Evolutionary conservation across 1,140 invertebrate genomes (phyloP).

Genomic region (Ladona fulva): DNA sequence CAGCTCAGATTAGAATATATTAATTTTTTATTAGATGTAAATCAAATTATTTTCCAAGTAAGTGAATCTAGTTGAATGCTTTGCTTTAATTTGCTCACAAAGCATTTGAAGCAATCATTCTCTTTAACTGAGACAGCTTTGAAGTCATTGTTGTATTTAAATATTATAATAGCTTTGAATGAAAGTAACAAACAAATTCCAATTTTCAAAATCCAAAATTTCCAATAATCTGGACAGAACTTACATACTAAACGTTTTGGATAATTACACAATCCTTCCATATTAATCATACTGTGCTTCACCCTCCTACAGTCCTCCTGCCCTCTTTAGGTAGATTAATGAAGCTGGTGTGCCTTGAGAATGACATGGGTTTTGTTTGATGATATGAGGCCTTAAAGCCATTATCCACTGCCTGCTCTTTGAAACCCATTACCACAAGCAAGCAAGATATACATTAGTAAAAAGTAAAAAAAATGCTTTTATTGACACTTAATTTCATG

Average conservation of each 20-base stretch:
- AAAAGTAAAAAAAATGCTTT: neutral
- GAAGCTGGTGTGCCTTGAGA: neutral
- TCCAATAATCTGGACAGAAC: neutral
- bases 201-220: too few relatives aligned
- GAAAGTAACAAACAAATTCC: too few relatives aligned
- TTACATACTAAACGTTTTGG: neutral
- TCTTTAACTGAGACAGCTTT: too few relatives aligned
- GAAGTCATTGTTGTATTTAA: too few relatives aligned
- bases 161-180: too few relatives aligned
- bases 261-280: neutral
- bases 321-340: constrained; percentile 6
- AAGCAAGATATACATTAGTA: neutral
- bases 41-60: too few relatives aligned
- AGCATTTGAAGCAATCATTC: too few relatives aligned
- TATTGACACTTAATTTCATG: neutral
- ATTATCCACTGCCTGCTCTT: neutral
- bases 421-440: constrained; percentile 4
- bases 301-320: neutral
- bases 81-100: too few relatives aligned
- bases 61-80: too few relatives aligned
- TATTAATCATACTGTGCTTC: neutral
- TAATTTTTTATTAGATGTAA: too few relatives aligned
- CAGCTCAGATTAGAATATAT: too few relatives aligned
- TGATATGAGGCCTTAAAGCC: neutral
- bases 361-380: constrained; percentile 9